phyloP scores from a whole-genome alignment of 2,113 vertebrate genomes.

The Melospiza melodia region DNA sequence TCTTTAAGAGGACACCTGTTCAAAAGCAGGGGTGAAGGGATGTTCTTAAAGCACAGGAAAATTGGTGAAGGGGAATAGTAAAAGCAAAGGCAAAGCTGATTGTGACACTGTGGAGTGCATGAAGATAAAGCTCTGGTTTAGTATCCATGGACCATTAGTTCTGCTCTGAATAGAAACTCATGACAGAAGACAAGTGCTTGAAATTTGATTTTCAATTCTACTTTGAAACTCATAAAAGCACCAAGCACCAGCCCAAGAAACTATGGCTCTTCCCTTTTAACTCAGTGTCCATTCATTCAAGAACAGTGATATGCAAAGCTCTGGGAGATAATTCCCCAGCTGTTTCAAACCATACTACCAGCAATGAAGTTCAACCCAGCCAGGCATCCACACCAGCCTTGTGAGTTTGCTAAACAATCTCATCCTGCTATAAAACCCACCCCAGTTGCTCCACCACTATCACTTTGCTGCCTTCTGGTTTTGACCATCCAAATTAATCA shows the following conservation, averaged over 20 bases:
- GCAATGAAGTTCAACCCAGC: background rate
- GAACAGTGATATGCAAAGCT: background rate
- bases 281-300: background rate
- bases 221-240: conserved; percentile 37
- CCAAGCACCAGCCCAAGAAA: background rate
- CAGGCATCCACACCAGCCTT: background rate
- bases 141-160: background rate
- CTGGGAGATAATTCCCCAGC: background rate
- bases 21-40: too few species aligned
- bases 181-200: background rate
- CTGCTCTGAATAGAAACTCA: conserved; percentile 7
- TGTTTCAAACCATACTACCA: background rate
- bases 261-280: background rate
- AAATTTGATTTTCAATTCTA: conserved; percentile 48
- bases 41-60: background rate
- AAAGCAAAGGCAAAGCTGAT: background rate
- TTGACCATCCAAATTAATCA: background rate
- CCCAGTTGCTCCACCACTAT: background rate
- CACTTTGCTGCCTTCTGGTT: background rate
- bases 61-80: background rate
- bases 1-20: background rate
- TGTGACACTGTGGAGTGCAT: background rate
- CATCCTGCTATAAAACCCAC: background rate
- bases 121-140: background rate
- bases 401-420: background rate